Evolutionary conservation across 2,797 vertebrate genomes (phyloP).

Genomic region (Echiichthys vipera): DNA sequence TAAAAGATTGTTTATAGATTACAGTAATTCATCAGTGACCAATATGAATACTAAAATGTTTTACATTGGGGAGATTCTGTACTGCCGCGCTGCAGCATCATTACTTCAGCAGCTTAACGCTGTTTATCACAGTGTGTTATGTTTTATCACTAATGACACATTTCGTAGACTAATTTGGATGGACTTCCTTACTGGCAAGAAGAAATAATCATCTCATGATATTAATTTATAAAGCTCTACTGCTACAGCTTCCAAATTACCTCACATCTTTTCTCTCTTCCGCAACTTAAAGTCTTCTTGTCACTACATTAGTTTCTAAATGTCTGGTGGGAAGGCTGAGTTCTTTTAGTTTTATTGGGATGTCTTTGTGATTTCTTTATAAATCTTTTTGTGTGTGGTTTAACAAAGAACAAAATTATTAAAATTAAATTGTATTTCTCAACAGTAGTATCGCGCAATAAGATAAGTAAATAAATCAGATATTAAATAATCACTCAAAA

Average conservation of each 20-base stretch:
- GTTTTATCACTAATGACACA: conserved; percentile 1
- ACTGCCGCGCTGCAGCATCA: not conserved
- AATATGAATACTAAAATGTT: not conserved
- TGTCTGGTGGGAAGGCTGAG: not conserved
- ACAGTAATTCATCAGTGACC: not conserved
- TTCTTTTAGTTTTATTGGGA: not conserved
- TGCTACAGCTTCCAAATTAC: not conserved
- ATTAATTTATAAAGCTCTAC: conserved; percentile 6
- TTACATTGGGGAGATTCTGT: not conserved
- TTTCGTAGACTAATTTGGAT: not conserved
- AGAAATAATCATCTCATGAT: not conserved
- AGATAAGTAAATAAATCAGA: not conserved
- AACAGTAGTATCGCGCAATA: not conserved
- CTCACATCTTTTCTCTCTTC: not conserved
- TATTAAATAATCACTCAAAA: not conserved
- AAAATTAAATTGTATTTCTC: not conserved
- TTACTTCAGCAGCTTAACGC: conserved; percentile 6
- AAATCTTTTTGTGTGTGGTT: not conserved
- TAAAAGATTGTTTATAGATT: conserved; percentile 3
- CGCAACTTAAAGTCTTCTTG: not conserved
- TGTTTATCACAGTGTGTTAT: conserved; percentile 16
- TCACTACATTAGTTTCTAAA: not conserved
- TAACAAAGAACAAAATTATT: not conserved
- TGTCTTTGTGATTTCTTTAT: not conserved
- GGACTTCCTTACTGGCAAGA: not conserved